Evolutionary conservation across 2,888 invertebrate species (phyloP), one percentile per base, ranked within the genome.

Genomic region (Belgica antarctica): DNA sequence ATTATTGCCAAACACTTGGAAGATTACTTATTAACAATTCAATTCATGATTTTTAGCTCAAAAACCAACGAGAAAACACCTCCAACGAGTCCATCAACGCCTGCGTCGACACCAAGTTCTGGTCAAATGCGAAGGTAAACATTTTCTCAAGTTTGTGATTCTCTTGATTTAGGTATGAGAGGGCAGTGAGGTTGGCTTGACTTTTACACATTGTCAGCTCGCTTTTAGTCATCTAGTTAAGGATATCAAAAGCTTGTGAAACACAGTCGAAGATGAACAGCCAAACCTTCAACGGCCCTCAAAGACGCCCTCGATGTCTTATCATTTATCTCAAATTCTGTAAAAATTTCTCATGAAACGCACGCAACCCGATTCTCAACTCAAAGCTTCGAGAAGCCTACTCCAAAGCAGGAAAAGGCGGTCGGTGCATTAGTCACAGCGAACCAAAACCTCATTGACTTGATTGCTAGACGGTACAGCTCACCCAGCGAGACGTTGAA

Each of bases 41-140:
- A 19, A 59, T 59, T 24, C 12, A 7, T 59, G 8, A 10, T n/a
- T 31, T 61, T 61, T 61, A 70, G 61, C n/a, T 61, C 36, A 70
- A 59, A 61, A 22, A 61, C 5, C 41, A 75, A 77, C 72, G 76
- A 68, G 34, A 52, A 76, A 73, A 77, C 78, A 74, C 77, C 79
- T 73, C 77, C 76, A 73, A 74, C 75, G 71, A 76, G 75, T 73
- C 74, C 76, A 68, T 73, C 74, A 72, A 73, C 75, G 63, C 74
- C 73, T 72, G 73, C 74, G 72, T 73, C 76, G 73, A 73, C 75
- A 34, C 74, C 75, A 71, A 75, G 74, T 72, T 74, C 74, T 46
- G 76, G 71, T 70, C 71, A 71, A 62, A 63, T 73, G 27, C 71
- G 73, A 72, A 73, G 74, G 73, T 74, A 72, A 71, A 70, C 61